A percentile compares a stretch with the other conserved stretches of the same genome.
These are phyloP conservation scores for Pollachius pollachius DNA, from an alignment of 2,113 vertebrate genomes.

Conservation along the genomic window DNA sequence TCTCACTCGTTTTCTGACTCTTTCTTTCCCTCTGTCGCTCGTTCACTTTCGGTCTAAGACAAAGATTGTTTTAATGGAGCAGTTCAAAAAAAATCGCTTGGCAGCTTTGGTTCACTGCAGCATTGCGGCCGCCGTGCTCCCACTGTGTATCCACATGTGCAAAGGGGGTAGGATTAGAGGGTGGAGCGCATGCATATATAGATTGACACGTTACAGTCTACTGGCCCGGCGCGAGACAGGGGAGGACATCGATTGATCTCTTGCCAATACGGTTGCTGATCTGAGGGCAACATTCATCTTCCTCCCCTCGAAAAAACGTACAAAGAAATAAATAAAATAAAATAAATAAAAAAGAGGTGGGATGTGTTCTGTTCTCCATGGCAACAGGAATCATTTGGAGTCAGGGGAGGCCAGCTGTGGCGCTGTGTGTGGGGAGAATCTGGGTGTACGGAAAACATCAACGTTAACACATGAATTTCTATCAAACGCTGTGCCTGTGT, in stretches of 20 bases:
- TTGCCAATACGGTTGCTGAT: conserved; percentile 66
- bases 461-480: conserved; percentile 41
- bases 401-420: conserved; percentile 53
- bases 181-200: conserved; percentile 41
- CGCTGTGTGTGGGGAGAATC: conserved; percentile 47
- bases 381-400: conserved; percentile 54
- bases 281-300: conserved; percentile 64
- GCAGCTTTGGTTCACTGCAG: conserved; percentile 61
- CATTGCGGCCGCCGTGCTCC: conserved; percentile 23
- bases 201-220: conserved; percentile 71
- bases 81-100: conserved; percentile 60
- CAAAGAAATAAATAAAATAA: conserved; percentile 2
- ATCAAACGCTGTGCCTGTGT: conserved; percentile 12
- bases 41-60: conserved; percentile 62
- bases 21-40: conserved; percentile 38
- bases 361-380: conserved; percentile 56
- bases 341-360: conserved; percentile 14
- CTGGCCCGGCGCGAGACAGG: conserved; percentile 55
- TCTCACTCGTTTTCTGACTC: neutral
- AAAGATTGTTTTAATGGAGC: conserved; percentile 71
- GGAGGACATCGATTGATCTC: conserved; percentile 61
- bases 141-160: conserved; percentile 17
- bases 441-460: conserved; percentile 34
- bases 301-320: conserved; percentile 42
- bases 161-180: conserved; percentile 47